Evolutionary conservation across 2,113 vertebrate species (phyloP), one percentile per base, ranked within the genome.

Genomic region (Rhabdornis inornatus): DNA sequence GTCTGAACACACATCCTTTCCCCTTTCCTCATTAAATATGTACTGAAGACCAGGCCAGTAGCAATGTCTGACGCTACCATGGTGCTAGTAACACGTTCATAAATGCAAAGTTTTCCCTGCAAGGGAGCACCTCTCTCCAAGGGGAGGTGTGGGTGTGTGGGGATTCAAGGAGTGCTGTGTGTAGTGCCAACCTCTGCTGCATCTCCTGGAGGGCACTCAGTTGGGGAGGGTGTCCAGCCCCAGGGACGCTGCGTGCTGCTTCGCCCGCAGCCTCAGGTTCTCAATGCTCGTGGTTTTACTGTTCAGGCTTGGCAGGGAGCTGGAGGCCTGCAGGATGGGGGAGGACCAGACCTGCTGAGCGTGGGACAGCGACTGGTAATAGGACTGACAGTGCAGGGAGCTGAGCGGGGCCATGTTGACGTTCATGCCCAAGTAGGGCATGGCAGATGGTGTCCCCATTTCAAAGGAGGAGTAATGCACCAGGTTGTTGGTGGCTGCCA

Each of bases 211-310:
- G 24, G 91, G 52, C 23, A 78, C 87, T 99, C 98, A 99, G 98
- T 99, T 99, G 95, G 99, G 99, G 66, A 99, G 98, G 3, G 98
- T 99, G 96, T 99, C 99, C 66, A 99, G 96, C 91, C 99, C 99
- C 94, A 99, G 98, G 28, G 99, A 99, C 3, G 99, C 99, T 0
- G 99, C 99, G 0, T 99, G 99, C 96, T 99, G 99, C 98, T 99
- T 99, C 57, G 99, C 99, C 93, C 99, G 98, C 83, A 99, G 98
- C 89, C 99, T 98, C 66, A 99, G 98, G 97, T 99, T 99, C 97
- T 99, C 99, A 10, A 99, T 99, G 97, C 99, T 99, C 1, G 99
- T 99, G 8, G 99, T 99, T 98, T 99, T 99, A 99, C 99, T 99
- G 98, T 99, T 99, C 97, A 99, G 98, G 76, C 96, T 97, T 1